Percentiles rank a stretch among this genome's conserved stretches.
These are phyloP conservation scores for Colletes gigas DNA, from an alignment of 1,140 invertebrate species.

Conservation along the genomic window DNA sequence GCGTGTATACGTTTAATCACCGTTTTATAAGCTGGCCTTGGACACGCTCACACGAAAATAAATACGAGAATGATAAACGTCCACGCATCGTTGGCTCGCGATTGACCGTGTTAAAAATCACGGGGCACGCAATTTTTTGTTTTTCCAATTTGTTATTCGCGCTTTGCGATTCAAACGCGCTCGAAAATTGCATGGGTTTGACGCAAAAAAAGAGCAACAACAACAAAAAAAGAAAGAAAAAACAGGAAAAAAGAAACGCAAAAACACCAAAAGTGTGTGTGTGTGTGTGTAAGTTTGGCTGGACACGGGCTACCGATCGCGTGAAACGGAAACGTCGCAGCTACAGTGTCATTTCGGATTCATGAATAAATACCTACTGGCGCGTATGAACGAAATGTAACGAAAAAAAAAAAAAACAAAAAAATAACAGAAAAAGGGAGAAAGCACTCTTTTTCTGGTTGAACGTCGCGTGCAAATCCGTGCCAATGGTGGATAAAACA, in stretches of 20 bases:
- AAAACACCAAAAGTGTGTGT: neutral
- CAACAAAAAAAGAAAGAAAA: neutral
- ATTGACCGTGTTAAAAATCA: constrained; percentile 9
- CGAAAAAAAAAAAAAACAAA: neutral
- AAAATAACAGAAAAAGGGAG: neutral
- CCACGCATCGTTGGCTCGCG: neutral
- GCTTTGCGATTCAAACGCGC: constrained; percentile 57
- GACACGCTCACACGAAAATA: neutral
- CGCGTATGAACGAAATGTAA: constrained; percentile 19
- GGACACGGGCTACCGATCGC: constrained; percentile 35
- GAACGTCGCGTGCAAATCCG: constrained; percentile 47
- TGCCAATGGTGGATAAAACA: constrained; percentile 60
- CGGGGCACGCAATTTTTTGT: constrained; percentile 5
- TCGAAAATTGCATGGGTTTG: constrained; percentile 49
- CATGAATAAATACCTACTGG: constrained; percentile 62
- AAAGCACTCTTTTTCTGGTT: neutral
- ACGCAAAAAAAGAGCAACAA: neutral
- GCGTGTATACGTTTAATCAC: neutral
- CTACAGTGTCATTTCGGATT: constrained; percentile 60
- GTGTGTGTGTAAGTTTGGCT: constrained; percentile 44
- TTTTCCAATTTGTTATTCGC: constrained; percentile 14
- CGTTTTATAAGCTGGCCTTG: neutral
- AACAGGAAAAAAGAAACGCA: neutral
- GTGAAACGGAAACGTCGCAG: constrained; percentile 49
- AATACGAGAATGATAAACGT: constrained; percentile 13